Evolutionary conservation across 2,797 vertebrate genomes (phyloP).

Genomic region (Mus minutoides): DNA sequence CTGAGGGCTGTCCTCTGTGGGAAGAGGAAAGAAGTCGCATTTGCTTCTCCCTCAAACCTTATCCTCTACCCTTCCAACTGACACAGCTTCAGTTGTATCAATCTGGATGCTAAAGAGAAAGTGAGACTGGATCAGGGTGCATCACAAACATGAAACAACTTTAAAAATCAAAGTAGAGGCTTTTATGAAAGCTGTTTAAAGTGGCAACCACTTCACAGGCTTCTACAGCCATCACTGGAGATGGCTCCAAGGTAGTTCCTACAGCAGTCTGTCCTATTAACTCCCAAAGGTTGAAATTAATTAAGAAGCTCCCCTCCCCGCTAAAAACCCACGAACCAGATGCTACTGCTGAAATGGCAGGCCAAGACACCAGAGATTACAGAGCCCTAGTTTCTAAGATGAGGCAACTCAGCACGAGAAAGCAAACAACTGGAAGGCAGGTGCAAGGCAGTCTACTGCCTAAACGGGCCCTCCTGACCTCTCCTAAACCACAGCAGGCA

Average conservation of each 20-base stretch:
- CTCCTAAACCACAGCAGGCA: not conserved
- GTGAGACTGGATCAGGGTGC: not conserved
- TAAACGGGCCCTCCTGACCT: not conserved
- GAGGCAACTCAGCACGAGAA: not conserved
- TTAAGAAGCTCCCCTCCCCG: not conserved
- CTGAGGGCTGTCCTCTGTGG: not conserved
- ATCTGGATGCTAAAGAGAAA: conserved; percentile 7
- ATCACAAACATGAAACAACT: conserved; percentile 15
- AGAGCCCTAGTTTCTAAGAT: conserved; percentile 5
- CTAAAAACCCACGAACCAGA: not conserved
- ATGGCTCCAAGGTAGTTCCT: not conserved
- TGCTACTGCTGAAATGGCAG: not conserved
- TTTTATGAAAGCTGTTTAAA: conserved; percentile 39
- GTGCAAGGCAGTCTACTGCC: not conserved
- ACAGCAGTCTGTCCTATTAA: not conserved
- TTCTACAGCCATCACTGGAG: not conserved
- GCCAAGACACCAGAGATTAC: not conserved
- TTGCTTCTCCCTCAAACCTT: not conserved
- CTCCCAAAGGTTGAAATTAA: not conserved
- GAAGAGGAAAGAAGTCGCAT: not conserved
- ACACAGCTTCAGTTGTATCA: not conserved
- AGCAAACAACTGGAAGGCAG: not conserved
- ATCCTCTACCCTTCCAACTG: not conserved
- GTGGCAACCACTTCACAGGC: not conserved
- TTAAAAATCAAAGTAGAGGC: conserved; percentile 13